phyloP scores from a whole-genome alignment of 2,113 vertebrate genomes.

The Oceanodroma tethys region DNA sequence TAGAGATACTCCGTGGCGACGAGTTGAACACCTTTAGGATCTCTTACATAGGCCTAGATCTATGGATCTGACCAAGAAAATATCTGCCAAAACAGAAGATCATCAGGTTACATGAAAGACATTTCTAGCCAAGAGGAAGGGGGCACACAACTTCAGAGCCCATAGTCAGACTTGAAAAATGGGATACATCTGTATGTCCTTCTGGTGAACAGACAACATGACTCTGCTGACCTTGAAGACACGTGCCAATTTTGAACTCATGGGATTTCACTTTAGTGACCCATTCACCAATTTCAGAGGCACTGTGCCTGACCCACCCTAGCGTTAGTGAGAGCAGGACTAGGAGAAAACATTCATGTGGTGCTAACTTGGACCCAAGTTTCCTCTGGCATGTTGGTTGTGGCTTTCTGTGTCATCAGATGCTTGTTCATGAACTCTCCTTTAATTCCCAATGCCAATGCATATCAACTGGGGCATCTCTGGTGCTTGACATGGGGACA shows the following conservation, averaged over 20 bases:
- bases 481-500: background rate
- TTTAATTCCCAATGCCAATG: background rate
- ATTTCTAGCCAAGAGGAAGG: background rate
- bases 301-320: background rate
- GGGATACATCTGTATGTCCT: background rate
- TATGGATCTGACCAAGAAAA: background rate
- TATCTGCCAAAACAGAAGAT: background rate
- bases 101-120: background rate
- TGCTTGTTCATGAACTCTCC: background rate
- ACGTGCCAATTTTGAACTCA: background rate
- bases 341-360: background rate
- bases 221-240: background rate
- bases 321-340: background rate
- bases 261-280: background rate
- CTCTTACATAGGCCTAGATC: background rate
- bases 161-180: background rate
- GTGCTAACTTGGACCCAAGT: background rate
- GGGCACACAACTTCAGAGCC: background rate
- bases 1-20: background rate
- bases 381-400: background rate
- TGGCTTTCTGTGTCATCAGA: background rate
- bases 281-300: background rate
- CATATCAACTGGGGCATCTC: accelerated
- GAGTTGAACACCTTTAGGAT: background rate
- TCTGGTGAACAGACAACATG: background rate